Evolutionary conservation across 2,888 invertebrate species (phyloP), one percentile per base, ranked within the genome.

Genomic region (Mythimna pallens): DNA sequence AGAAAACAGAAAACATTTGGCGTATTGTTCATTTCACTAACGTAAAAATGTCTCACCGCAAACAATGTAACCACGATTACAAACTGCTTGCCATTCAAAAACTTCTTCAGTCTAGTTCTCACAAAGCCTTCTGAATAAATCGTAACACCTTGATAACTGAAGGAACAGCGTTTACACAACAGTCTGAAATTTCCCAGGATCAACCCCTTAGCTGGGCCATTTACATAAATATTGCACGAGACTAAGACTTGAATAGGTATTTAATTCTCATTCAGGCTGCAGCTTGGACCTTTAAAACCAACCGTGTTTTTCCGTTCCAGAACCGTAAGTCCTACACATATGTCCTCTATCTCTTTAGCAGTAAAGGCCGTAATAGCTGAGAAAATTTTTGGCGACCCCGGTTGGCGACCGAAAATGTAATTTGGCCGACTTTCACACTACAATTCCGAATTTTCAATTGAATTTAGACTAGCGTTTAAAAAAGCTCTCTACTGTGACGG

Each of bases 181-280:
- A 72, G 74, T 73, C 79, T 86, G 77, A 85, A 88, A 87, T 88
- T 85, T 86, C 73, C 84, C 78, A 81, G 84, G 79, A 80, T 86
- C 84, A 82, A 81, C 82, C 85, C 82, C 85, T 87, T 81, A 83
- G 85, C 83, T 76, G 70, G 75, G 83, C 67, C 86, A 92, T 92
- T 92, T 90, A 87, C 92, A 92, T 92, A 92, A 92, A 92, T 92
- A 92, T 90, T 90, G 88, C 88, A 90, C 86, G 87, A 86, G 83
- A 85, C 88, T 86, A 87, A 88, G 86, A 83, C 91, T 87, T 90
- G 91, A 92, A 92, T 92, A 86, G 90, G 89, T 89, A 92, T 92
- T 92, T 92, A 92, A 91, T 90, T 90, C 89, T 90, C 89, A 90
- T 92, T 92, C 89, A 90, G 88, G 87, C 85, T 90, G 89, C 90